These are phyloP conservation scores for Palythoa grandiflora DNA, from an alignment of 92 coral and sea anemone species.

Conservation along the genomic window DNA sequence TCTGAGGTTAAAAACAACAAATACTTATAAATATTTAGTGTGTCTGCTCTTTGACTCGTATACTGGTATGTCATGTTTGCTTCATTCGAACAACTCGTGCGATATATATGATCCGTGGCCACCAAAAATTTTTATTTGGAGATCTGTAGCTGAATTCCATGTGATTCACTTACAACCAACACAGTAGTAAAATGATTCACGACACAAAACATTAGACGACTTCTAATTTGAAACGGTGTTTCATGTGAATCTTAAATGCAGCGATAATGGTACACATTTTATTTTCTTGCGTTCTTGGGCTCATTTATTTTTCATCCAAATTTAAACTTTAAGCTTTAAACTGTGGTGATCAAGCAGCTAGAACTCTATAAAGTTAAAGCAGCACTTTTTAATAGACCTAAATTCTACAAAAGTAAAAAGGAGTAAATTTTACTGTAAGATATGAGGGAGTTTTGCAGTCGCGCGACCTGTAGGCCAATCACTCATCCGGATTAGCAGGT, in stretches of 20 bases:
- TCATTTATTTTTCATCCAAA: background rate
- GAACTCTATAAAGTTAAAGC: background rate
- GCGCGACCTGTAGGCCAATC: background rate
- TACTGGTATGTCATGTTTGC: background rate
- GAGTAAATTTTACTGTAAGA: background rate
- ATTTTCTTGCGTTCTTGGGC: background rate
- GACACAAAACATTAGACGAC: background rate
- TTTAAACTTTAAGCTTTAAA: background rate
- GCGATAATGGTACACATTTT: background rate
- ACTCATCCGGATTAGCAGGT: background rate
- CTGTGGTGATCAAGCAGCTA: background rate
- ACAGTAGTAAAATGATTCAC: background rate
- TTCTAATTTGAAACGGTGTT: background rate
- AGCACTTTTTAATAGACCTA: background rate
- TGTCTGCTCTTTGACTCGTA: background rate
- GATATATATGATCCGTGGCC: background rate
- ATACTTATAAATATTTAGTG: conserved; percentile 8
- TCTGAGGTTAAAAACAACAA: background rate
- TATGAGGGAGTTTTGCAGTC: background rate
- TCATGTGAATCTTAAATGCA: background rate
- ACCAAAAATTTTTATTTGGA: background rate
- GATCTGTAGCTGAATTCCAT: background rate
- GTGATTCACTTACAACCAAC: background rate
- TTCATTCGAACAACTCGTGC: conserved; percentile 7
- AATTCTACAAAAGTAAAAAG: background rate